Percentiles rank a stretch among this genome's conserved stretches.
Conservation (phyloP, 2,797 vertebrate genomes). For the Merluccius polli region DNA sequence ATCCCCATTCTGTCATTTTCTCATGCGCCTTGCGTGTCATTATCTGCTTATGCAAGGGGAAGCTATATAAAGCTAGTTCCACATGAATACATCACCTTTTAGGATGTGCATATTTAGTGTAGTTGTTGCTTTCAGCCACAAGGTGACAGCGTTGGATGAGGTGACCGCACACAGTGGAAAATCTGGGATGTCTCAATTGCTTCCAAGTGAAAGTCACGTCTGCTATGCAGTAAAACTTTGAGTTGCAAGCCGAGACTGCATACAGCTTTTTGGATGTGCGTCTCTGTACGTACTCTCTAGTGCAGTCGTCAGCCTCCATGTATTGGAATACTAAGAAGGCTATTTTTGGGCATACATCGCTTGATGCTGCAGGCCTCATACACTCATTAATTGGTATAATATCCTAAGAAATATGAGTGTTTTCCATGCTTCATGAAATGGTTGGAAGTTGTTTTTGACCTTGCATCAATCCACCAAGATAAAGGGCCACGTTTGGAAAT, state of each 20-base stretch:
- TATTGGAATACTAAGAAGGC: background rate
- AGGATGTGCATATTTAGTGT: background rate
- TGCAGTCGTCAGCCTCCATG: background rate
- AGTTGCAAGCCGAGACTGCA: background rate
- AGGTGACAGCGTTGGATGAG: conserved; percentile 52
- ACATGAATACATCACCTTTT: background rate
- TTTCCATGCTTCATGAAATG: background rate
- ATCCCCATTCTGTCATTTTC: conserved; percentile 17
- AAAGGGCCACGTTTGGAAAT: background rate
- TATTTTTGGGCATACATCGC: background rate
- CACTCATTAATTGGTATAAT: background rate
- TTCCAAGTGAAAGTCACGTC: background rate
- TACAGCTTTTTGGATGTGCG: background rate
- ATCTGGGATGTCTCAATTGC: background rate
- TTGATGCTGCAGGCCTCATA: background rate
- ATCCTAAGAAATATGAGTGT: background rate
- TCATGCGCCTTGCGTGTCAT: background rate
- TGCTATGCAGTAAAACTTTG: background rate
- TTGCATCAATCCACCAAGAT: background rate
- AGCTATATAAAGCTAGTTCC: background rate
- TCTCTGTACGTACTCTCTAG: background rate
- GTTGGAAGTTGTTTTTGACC: background rate
- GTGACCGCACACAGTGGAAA: conserved; percentile 5
- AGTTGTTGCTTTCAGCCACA: conserved; percentile 41
- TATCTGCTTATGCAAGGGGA: background rate